phyloP scores from a whole-genome alignment of 2,797 vertebrate species.

The Lepidocolaptes lacrymiger region DNA sequence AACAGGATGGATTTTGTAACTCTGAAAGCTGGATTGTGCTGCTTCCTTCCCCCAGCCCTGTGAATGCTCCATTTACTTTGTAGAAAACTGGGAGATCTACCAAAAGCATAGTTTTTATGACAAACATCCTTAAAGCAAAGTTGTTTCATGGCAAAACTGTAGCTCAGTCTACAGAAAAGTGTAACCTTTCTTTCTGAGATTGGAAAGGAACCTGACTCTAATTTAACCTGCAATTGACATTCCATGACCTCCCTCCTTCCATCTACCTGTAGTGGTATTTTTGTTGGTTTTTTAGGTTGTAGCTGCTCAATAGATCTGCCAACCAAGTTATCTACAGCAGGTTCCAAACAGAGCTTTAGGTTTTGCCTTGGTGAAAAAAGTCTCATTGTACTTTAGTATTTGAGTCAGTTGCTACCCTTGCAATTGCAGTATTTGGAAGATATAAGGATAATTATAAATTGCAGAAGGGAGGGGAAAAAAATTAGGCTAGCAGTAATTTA shows the following conservation, averaged over 20 bases:
- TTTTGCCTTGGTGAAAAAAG: background rate
- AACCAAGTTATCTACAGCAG: background rate
- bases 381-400: background rate
- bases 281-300: background rate
- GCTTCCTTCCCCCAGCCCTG: background rate
- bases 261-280: background rate
- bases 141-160: background rate
- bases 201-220: background rate
- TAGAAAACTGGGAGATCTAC: background rate
- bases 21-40: background rate
- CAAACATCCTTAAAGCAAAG: fast-evolving
- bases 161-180: background rate
- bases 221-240: background rate
- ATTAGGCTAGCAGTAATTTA: background rate
- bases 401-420: background rate
- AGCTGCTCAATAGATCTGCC: background rate
- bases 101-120: background rate
- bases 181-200: background rate
- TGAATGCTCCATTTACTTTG: background rate
- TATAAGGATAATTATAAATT: background rate
- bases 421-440: background rate
- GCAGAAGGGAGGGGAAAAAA: background rate
- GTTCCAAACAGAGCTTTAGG: background rate
- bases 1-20: background rate
- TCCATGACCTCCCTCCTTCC: background rate